Evolutionary conservation across 2,113 vertebrate genomes (phyloP).

Genomic region (Raja brachyura): DNA sequence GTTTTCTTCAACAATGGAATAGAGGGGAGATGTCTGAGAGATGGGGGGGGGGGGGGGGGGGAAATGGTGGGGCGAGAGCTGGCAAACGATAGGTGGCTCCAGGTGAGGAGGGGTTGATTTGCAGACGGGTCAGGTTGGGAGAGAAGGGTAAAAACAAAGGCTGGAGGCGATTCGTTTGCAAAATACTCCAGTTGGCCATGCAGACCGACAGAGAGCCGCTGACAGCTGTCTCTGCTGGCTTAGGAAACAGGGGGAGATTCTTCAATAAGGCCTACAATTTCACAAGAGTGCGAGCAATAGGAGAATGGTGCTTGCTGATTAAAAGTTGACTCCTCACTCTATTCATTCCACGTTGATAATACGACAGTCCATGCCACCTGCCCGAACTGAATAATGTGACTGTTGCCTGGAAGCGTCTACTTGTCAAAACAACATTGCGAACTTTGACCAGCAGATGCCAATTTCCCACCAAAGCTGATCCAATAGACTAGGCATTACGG

Average conservation of each 20-base stretch:
- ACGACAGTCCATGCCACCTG: not conserved
- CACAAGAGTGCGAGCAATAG: not conserved
- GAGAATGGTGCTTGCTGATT: not conserved
- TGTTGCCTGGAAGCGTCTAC: not conserved
- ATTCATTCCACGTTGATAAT: not conserved
- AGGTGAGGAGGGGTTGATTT: no score
- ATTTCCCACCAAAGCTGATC: not conserved
- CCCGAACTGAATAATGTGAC: not conserved
- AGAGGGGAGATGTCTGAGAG: no score
- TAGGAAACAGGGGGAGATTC: not conserved
- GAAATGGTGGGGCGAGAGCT: no score
- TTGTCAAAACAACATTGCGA: not conserved
- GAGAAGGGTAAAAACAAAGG: no score
- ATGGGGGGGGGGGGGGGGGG: no score
- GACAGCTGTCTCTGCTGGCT: not conserved
- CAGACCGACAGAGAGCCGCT: not conserved
- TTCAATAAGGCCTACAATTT: not conserved
- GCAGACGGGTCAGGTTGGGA: no score
- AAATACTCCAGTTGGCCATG: not conserved
- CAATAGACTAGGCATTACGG: not conserved
- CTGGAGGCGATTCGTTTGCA: not conserved
- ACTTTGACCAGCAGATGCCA: not conserved
- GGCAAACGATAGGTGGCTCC: no score
- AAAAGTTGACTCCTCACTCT: not conserved
- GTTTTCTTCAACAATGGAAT: no score